Base-by-base conservation (phyloP, 2,888 invertebrate species). In the Hesperia comma region DNA sequence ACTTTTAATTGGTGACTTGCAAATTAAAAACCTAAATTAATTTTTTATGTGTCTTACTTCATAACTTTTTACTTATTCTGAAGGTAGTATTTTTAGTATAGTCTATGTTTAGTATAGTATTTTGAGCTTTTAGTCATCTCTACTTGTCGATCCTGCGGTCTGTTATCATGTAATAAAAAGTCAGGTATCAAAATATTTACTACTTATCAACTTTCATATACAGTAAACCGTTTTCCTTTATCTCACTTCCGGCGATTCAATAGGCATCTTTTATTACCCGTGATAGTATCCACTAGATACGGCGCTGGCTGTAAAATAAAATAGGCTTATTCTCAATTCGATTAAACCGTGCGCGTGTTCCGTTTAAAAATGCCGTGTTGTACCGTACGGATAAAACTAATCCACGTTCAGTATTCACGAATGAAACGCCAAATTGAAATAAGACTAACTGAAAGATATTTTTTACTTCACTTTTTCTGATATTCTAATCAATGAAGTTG, bases 301-400 rank as follows among this genome's bases (percentile, higher is more conserved):
- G 53, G 26, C 26, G 53, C 32, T 3, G 3, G 32, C 54, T 33
- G n/a, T 63, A 56, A 56, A 63, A 63, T 63, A 56, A 56, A 63
- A 63, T 63, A 63, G 63, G 56, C 63, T 53, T 63, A 56, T 41
- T 49, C 56, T 56, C 63, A 56, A 56, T 63, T 63, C 33, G 49
- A 55, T 15, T 63, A 19, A 55, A 63, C 63, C 37, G 46, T 56
- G 14, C 56, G 49, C 63, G 56, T 63, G 63, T 54, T 6, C 26
- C 32, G n/a, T 53, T 53, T 53, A 26, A 53, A 53, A 53, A n/a
- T 21, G n/a, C 53, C 26, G 53, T 21, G 26, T 49, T 49, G 53
- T 7, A 21, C n/a, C 53, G 21, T 14, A 26, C 32, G 26, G 3
- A 14, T 53, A 32, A 32, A 53, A 53, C 19, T 17, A 49, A 19